These are phyloP conservation scores for Ctenicera cuprea DNA, from an alignment of 2,888 invertebrate species.

Conservation along the genomic window DNA sequence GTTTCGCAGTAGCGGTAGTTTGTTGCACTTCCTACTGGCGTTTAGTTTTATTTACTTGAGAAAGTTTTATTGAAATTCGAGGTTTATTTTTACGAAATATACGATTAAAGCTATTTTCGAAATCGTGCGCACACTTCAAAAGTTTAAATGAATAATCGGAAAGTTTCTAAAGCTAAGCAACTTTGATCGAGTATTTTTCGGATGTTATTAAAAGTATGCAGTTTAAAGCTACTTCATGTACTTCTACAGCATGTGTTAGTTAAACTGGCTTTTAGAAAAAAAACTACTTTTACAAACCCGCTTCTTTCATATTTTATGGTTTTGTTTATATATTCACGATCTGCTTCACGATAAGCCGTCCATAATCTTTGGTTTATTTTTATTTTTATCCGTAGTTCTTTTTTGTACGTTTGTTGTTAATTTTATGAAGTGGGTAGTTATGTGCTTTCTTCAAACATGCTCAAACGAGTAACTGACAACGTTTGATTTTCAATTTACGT, in stretches of 20 bases:
- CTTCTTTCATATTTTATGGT: too few relatives aligned
- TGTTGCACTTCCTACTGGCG: background rate
- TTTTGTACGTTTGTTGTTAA: too few relatives aligned
- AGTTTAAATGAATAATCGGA: background rate
- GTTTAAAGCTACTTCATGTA: background rate
- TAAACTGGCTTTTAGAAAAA: background rate
- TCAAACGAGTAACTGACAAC: too few relatives aligned
- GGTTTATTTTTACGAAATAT: constrained; percentile 12
- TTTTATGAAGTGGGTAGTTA: too few relatives aligned
- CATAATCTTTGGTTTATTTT: too few relatives aligned
- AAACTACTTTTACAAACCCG: background rate
- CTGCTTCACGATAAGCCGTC: too few relatives aligned
- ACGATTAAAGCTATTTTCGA: background rate
- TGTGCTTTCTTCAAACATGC: too few relatives aligned
- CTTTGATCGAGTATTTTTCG: background rate
- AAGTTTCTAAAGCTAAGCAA: background rate
- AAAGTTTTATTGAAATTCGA: background rate
- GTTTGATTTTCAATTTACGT: too few relatives aligned
- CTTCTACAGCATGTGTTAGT: background rate
- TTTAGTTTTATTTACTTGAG: constrained; percentile 6
- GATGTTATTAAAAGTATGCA: background rate
- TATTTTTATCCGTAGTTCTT: too few relatives aligned
- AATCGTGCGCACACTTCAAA: background rate
- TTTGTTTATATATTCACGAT: background rate
- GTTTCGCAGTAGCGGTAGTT: background rate